Conservation (phyloP, 2,113 vertebrate species). For the Urocolius indicus region DNA sequence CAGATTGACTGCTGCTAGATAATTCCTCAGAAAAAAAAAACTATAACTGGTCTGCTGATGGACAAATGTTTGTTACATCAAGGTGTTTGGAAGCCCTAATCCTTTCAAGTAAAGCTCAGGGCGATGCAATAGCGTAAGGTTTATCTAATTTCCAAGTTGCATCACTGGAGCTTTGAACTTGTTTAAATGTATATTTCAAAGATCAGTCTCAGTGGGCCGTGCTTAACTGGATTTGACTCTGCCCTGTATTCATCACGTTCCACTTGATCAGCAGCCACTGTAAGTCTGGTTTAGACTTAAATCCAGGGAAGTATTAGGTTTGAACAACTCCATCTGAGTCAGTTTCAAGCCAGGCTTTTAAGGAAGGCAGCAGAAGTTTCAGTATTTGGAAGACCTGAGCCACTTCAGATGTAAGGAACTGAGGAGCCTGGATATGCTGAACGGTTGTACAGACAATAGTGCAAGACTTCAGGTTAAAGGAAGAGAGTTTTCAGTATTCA, state of each 20-base stretch:
- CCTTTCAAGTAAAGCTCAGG: neutral
- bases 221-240: conserved; percentile 5
- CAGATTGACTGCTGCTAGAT: neutral
- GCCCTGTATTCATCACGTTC: neutral
- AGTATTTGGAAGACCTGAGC: neutral
- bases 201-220: neutral
- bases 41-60: neutral
- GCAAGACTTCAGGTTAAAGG: neutral
- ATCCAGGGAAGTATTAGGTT: neutral
- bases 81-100: neutral
- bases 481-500: neutral
- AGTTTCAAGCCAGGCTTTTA: neutral
- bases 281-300: neutral
- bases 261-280: neutral
- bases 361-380: neutral
- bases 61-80: neutral
- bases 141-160: neutral
- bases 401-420: neutral
- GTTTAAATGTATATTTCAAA: neutral
- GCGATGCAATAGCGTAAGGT: neutral
- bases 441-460: neutral
- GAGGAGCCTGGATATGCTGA: neutral
- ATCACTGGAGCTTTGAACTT: neutral
- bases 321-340: neutral
- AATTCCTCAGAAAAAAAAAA: neutral